Evolutionary conservation across 37 sponge, comb jelly and placozoan genomes (phyloP).

Genomic region (Axinella damicornis): DNA sequence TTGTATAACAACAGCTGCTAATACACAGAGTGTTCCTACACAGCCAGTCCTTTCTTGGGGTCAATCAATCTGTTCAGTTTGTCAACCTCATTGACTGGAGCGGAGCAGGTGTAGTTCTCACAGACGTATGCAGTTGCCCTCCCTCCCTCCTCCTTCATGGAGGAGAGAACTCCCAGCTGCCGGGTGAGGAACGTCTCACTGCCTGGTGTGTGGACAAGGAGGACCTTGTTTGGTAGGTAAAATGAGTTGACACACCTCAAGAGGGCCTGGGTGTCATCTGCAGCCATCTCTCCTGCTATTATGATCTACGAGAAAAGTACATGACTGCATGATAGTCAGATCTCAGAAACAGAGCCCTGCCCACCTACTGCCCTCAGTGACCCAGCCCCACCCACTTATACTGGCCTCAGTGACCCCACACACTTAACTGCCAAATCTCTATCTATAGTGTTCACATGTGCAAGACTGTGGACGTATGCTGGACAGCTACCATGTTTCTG

Average conservation of each 20-base stretch:
- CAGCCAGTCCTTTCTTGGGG: not conserved
- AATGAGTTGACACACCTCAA: conserved; percentile 40
- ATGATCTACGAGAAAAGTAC: conserved; percentile 27
- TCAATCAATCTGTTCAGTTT: conserved; percentile 32
- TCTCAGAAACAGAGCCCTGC: no score
- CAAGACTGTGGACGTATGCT: no score
- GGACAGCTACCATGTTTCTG: no score
- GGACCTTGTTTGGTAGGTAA: conserved; percentile 48
- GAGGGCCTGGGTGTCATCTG: conserved; percentile 45
- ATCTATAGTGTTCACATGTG: no score
- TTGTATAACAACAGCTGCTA: no score
- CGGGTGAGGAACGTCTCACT: conserved; percentile 14
- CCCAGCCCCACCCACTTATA: no score
- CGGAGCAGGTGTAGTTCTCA: conserved; percentile 58
- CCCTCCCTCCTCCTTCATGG: conserved; percentile 38
- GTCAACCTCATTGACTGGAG: conserved; percentile 45
- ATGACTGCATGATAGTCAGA: no score
- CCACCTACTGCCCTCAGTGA: not conserved
- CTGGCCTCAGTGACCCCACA: no score
- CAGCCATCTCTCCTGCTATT: conserved; percentile 35
- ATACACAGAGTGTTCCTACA: no score
- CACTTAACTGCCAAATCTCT: no score
- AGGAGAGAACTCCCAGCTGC: conserved; percentile 21
- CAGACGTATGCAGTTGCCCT: conserved; percentile 78
- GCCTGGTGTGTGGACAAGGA: conserved; percentile 51